Percentiles rank a stretch among this genome's conserved stretches.
Conservation (phyloP, 1,140 invertebrate genomes). For the Ctenoplectra terminalis region DNA sequence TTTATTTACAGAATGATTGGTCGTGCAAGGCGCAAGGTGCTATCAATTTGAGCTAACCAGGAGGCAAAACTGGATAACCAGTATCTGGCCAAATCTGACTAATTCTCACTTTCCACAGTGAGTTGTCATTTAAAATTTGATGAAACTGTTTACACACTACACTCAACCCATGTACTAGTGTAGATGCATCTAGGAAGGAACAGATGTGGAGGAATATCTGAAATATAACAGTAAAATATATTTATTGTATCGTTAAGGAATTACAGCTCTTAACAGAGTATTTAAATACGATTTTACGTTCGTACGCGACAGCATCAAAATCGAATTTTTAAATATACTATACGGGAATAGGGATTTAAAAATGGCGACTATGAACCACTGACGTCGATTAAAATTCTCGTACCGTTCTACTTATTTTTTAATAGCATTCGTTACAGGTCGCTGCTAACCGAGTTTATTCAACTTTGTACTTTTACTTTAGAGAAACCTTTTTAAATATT, state of each 20-base stretch:
- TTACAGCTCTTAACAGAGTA: too few relatives aligned
- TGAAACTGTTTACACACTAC: constrained; percentile 78
- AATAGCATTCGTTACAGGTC: constrained; percentile 4
- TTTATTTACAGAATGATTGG: constrained; percentile 70
- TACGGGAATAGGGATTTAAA: constrained; percentile 21
- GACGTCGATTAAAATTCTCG: neutral
- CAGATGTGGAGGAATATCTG: constrained; percentile 79
- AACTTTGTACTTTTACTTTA: constrained; percentile 4
- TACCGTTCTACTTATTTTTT: constrained; percentile 14
- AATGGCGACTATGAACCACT: constrained; percentile 3
- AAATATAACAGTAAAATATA: constrained; percentile 63
- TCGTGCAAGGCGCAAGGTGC: constrained; percentile 62
- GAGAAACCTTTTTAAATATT: neutral
- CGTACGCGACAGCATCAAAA: neutral
- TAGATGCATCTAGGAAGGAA: constrained; percentile 78
- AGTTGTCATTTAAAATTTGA: constrained; percentile 76
- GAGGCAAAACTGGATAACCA: constrained; percentile 75
- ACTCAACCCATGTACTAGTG: constrained; percentile 72
- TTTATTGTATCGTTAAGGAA: too few relatives aligned
- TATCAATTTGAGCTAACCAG: constrained; percentile 75
- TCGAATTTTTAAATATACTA: constrained; percentile 1
- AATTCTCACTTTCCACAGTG: constrained; percentile 78
- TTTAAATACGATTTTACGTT: neutral
- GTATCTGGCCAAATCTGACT: constrained; percentile 74
- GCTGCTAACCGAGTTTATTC: constrained; percentile 13